These are phyloP conservation scores for Coilia nasus DNA, from an alignment of 2,797 vertebrate species.

Conservation along the genomic window DNA sequence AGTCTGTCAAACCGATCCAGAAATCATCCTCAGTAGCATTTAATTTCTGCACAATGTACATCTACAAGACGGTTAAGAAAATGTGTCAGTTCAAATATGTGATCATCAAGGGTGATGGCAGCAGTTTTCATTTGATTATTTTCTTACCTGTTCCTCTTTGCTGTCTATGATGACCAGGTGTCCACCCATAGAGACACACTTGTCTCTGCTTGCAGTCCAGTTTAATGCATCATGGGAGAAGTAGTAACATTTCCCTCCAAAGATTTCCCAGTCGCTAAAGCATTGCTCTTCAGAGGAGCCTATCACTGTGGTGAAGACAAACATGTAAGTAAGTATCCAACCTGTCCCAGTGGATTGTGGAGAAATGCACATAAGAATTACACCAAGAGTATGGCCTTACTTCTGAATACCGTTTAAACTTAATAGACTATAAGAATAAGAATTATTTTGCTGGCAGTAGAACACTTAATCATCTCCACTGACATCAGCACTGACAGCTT, in stretches of 20 bases:
- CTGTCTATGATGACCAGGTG: slow-evolving; percentile 4
- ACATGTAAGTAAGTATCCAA: not conserved
- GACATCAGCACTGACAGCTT: no score
- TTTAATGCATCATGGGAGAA: not conserved
- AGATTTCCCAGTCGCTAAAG: not conserved
- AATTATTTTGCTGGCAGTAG: no score
- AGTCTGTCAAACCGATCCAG: slow-evolving; percentile 1
- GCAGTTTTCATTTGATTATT: not conserved
- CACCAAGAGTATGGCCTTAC: no score
- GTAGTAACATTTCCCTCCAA: not conserved
- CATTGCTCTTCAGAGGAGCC: not conserved
- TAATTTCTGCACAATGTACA: not conserved
- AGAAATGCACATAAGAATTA: no score
- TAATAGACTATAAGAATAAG: no score
- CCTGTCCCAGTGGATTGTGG: no score
- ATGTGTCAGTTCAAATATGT: not conserved
- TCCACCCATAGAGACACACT: not conserved
- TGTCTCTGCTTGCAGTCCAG: not conserved
- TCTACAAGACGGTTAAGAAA: not conserved
- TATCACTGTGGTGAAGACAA: not conserved
- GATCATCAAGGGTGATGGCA: not conserved
- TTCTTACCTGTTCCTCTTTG: not conserved
- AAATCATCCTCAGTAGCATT: not conserved
- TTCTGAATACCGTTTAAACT: no score
- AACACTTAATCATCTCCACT: no score